Evolutionary conservation across 2,888 invertebrate species (phyloP), one percentile per base, ranked within the genome.

Genomic region (Camponotus fellah): DNA sequence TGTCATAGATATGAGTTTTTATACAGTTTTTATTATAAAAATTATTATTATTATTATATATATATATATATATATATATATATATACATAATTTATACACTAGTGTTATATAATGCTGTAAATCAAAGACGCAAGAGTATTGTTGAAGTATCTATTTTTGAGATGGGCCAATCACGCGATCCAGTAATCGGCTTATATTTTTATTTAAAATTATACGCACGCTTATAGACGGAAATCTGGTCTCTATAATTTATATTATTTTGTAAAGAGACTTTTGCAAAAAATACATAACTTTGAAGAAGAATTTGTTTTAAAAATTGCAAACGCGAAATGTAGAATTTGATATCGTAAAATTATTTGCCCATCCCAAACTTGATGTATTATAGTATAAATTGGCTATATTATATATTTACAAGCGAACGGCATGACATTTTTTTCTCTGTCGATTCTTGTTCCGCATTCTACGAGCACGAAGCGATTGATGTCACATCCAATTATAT

Each of bases 81-180:
- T 71, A 14, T 72, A 71, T 79, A 79, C 68, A 77, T 79, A 79
- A 79, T 79, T 58, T 34, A 79, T 79, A 79, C 69, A 69, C 56
- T 79, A 79, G 21, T 68, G 40, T 77, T 64, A 64, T 79, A 79
- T 79, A 79, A 69, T 69, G 43, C 69, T 56, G 69, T 69, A 69
- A 79, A 79, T 69, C 37, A 69, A 79, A 69, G 77, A 69, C 77
- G 69, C 69, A 79, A 79, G 58, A 68, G 56, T 77, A n/a, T 79
- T 69, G 10, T 79, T 79, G 43, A 69, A 69, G 14, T 79, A 56
- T 37, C 69, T 79, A 77, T 56, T 69, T 43, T 69, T 79, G 77
- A 56, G 77, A 58, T 58, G 77, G 58, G 77, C 43, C n/a, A 58
- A 79, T 6, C 43, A 43, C n/a, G 69, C 69, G 40, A 77, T 53